Evolutionary conservation across 2,113 vertebrate species (phyloP), one percentile per base, ranked within the genome.

Genomic region (Salvator merianae): DNA sequence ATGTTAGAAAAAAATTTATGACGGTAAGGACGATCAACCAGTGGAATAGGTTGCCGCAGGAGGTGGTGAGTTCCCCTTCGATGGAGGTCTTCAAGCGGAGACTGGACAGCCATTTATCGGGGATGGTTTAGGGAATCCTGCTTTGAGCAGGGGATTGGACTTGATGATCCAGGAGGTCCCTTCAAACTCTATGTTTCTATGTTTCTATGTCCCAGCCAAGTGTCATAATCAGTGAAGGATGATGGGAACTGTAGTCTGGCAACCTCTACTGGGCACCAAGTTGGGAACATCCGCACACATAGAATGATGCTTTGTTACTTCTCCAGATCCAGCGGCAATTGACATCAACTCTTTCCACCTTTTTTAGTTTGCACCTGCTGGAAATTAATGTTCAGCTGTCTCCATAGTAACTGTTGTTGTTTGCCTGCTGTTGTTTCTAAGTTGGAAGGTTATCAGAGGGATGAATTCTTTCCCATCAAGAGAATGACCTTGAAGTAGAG

Each of bases 321-420:
- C 53, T 38, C 53, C n/a, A 1, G 9, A 18, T 74, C 59, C 71
- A 18, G 4, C 7, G 3, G 55, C 30, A 3, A 5, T n/a, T 63
- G 59, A 2, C 12, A 5, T 8, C 26, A 1, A 6, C 22, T 10
- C 1, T 18, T 18, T 10, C 68, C 38, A 72, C 74, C 34, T 24
- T 36, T 38, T 47, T 1, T 10, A 28, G 36, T 53, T 34, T 47
- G 30, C 66, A 81, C 53, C 53, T 65, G 53, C 73, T n/a, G 32
- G n/a, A 34, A 36, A 50, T 13, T 30, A 32, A 36, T 20, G 10
- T 76, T 47, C 79, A 43, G 5, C 79, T 22, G 80, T 86, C 55
- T 10, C 74, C 85, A 78, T 82, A 63, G 85, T 50, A 65, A 82
- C 74, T 65, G 50, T 59, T 30, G n/a, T 77, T 38, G 7, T 30